Conservation (phyloP, 2,888 invertebrate species). For the Watsonalla binaria region DNA sequence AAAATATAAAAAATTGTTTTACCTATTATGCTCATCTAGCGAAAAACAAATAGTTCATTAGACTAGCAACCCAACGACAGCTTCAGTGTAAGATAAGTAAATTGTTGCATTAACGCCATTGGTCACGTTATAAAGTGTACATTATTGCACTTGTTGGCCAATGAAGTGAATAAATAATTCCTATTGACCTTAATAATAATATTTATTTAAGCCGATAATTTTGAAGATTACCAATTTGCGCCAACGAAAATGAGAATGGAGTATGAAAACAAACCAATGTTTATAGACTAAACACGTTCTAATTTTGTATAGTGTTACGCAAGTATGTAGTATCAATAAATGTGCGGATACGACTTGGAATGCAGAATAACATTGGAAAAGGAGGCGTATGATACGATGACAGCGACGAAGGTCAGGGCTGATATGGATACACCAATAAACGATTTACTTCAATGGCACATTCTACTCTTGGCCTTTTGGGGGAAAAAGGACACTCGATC, state of each 20-base stretch:
- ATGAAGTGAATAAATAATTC: background rate
- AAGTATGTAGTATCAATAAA: conserved; percentile 11
- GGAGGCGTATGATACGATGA: conserved; percentile 5
- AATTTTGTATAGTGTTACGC: conserved; percentile 22
- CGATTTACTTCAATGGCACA: too few species aligned
- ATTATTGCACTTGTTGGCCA: too few species aligned
- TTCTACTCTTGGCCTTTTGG: too few species aligned
- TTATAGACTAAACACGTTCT: conserved; percentile 28
- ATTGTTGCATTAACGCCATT: too few species aligned
- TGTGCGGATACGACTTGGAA: background rate
- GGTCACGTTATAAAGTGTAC: too few species aligned
- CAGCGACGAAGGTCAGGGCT: conserved; percentile 3
- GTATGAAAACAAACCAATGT: conserved; percentile 21
- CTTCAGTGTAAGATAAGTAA: too few species aligned
- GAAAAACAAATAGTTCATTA: too few species aligned
- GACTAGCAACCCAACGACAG: too few species aligned
- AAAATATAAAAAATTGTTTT: too few species aligned
- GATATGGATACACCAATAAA: conserved; percentile 1
- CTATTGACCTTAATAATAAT: background rate
- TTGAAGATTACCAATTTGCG: conserved; percentile 9
- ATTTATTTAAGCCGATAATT: conserved; percentile 7
- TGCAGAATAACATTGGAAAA: conserved; percentile 6
- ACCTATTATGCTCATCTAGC: too few species aligned
- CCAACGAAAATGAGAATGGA: conserved; percentile 10
- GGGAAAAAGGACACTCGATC: too few species aligned